phyloP scores from a whole-genome alignment of 2,797 vertebrate species.

The Gouania willdenowi region DNA sequence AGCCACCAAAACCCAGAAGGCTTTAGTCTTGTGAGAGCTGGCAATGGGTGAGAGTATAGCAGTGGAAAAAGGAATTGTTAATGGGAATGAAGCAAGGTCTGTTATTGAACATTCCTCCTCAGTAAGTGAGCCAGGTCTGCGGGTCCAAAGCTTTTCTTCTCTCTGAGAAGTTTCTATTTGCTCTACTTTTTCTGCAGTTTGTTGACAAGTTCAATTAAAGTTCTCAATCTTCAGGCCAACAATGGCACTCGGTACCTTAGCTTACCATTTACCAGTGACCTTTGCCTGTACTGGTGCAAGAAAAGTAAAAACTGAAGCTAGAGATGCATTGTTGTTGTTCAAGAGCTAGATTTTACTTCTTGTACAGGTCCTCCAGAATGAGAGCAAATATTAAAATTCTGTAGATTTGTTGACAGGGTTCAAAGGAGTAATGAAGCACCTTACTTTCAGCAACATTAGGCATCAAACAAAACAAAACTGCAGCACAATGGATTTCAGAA shows the following conservation, averaged over 20 bases:
- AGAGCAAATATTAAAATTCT: no score
- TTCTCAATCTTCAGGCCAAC: slow-evolving; percentile 12
- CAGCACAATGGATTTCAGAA: slow-evolving; percentile 43
- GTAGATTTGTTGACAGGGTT: no score
- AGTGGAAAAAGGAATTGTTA: slow-evolving; percentile 53
- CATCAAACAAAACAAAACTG: slow-evolving; percentile 40
- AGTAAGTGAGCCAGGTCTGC: slow-evolving; percentile 37
- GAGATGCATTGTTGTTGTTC: no score
- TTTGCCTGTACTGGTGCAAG: not conserved
- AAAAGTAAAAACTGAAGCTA: slow-evolving; percentile 1
- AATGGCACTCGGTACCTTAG: not conserved
- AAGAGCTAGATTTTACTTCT: slow-evolving; percentile 15
- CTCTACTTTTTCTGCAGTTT: slow-evolving; percentile 8
- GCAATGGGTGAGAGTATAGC: slow-evolving; percentile 21
- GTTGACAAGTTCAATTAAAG: slow-evolving; percentile 9
- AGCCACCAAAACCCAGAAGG: slow-evolving; percentile 51
- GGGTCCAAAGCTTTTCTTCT: slow-evolving; percentile 8
- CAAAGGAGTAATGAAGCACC: no score
- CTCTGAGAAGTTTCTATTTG: slow-evolving; percentile 18
- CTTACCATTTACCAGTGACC: not conserved
- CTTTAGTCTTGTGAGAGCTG: slow-evolving; percentile 51
- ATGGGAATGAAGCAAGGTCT: slow-evolving; percentile 56
- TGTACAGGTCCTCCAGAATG: slow-evolving; percentile 14
- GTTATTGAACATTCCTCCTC: slow-evolving; percentile 49
- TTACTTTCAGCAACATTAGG: no score